Base-by-base conservation (phyloP, 1,140 invertebrate genomes). In the Trichoplusia ni region DNA sequence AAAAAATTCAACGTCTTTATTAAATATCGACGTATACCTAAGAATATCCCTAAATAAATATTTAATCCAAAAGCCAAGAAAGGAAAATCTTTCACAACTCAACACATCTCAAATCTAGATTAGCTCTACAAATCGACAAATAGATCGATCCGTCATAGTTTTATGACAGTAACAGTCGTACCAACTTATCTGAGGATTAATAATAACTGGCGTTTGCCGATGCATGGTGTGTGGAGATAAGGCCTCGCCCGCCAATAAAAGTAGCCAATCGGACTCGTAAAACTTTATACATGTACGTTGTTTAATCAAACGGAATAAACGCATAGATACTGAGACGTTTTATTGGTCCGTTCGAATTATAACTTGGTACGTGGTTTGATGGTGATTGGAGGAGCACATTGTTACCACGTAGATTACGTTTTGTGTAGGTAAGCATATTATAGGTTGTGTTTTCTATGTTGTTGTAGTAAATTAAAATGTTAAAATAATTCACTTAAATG, bases 191-290 rank as follows among this genome's bases (percentile, higher is more conserved):
- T 31, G 7, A 5, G 14, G 25, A 29, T 49, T n/a, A 49, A 31
- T 49, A 49, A 49, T 31, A 49, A 31, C 46, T 7, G 25, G 14
- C 25, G 2, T 49, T 18, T 27, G 46, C 25, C 46, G n/a, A 31
- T 49, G 46, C 25, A 49, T 49, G 46, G 46, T 25, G 13, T 0
- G 6, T n/a, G 18, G 13, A 29, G 44, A 47, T 47, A 47, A 47
- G 46, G 46, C 27, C 46, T 11, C 23, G 46, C 25, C 46, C 25
- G 46, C 46, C 44, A 47, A 47, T 47, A 47, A 47, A 47, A 47
- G 23, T 47, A 8, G 44, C 25, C 46, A 49, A 29, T 49, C 46
- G 46, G 13, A 49, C 25, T 49, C 46, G 25, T 49, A 49, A 49
- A 49, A 49, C 25, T 49, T 49, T 49, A 49, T 49, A 31, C 25